Evolutionary conservation across 1,140 invertebrate genomes (phyloP), one percentile per base, ranked within the genome.

Genomic region (Eupristina koningsbergeri): DNA sequence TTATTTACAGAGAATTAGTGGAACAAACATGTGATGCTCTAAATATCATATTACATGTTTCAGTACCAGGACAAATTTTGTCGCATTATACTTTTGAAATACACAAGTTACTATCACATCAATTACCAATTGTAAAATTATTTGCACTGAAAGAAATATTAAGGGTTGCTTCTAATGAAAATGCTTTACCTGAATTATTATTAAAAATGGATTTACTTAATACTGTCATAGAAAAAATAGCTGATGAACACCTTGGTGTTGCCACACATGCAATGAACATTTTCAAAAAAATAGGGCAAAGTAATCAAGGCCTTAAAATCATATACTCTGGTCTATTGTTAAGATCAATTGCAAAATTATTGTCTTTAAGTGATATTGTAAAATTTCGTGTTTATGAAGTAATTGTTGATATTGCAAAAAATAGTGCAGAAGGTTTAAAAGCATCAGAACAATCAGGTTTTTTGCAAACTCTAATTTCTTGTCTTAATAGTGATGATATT

Each of bases 401-500:
- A 78, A 91, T 95, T n/a, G 92, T 96, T 0, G 93, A 94, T 73
- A 93, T 97, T 80, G 93, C 95, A 45, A 93, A 91, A 80, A 89
- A 91, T 77, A 96, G 94, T 11, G 89, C 93, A 67, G 90, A 92
- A 17, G 91, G 93, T 19, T 91, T 97, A 13, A 90, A 94, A 67
- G 88, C 93, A 29, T 93, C 95, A 29, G 90, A 90, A 73, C 88
- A 91, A 34, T 92, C 94, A 69, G 96, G 95, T 26, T 94, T 97
- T 53, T 89, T 97, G 47, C 92, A 94, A 26, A 93, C 93, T 58
- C 93, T 97, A 67, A 88, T 97, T 36, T 89, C 93, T 45, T 94
- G 96, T 88, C 87, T 97, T 13, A 92, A 95, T 58, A 94, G 93
- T 74, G 94, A 95, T 85, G 97, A 98, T 92, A 91, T 97, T 67